phyloP scores from a whole-genome alignment of 2,888 invertebrate species.

The Epirrhoe alternata region DNA sequence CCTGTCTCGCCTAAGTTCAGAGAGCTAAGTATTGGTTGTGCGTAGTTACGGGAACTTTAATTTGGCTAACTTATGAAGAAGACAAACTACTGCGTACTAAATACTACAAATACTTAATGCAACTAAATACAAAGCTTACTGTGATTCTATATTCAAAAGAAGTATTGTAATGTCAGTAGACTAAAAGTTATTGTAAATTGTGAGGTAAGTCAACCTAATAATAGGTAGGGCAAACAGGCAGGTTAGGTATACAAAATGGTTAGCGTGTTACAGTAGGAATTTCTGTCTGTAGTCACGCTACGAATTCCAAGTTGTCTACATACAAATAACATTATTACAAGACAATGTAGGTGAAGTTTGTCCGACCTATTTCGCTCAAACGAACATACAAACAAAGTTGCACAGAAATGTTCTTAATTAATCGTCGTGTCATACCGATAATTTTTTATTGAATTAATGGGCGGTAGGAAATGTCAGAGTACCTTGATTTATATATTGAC shows the following conservation, averaged over 20 bases:
- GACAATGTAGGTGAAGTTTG: conserved; percentile 46
- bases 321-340: conserved; percentile 63
- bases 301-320: conserved; percentile 65
- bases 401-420: conserved; percentile 21
- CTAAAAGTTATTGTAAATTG: background rate
- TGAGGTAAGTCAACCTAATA: background rate
- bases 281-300: conserved; percentile 73
- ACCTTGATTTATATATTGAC: conserved; percentile 11
- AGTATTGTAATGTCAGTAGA: background rate
- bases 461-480: conserved; percentile 15
- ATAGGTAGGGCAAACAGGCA: conserved; percentile 2
- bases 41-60: too few species aligned
- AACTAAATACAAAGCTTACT: background rate
- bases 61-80: too few species aligned
- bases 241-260: conserved; percentile 51
- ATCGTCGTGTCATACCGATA: conserved; percentile 20
- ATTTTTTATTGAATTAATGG: conserved; percentile 11
- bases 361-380: conserved; percentile 31
- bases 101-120: background rate
- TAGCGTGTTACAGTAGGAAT: conserved; percentile 66
- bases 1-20: too few species aligned
- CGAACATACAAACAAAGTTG: conserved; percentile 15
- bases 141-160: background rate
- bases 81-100: too few species aligned
- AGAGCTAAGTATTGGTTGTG: too few species aligned